These are phyloP conservation scores for Mormyrus iriodes DNA, from an alignment of 2,113 vertebrate genomes.

Conservation along the genomic window DNA sequence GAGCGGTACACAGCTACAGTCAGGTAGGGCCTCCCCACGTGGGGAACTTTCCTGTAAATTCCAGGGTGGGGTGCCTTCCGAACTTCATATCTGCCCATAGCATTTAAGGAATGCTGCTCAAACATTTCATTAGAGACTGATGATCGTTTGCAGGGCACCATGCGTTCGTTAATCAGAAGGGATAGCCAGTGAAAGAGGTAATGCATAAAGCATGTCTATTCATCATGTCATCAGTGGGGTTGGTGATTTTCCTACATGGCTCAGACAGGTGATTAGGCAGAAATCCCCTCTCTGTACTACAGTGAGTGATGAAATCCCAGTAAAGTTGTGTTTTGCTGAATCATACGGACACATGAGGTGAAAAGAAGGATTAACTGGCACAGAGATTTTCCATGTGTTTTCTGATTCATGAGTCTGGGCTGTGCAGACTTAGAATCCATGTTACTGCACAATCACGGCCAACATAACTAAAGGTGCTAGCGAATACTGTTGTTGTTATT, in stretches of 20 bases:
- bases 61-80: background rate
- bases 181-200: background rate
- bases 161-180: background rate
- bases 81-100: background rate
- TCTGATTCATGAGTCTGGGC: no score
- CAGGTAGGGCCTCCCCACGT: conserved; percentile 70
- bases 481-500: background rate
- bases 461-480: no score
- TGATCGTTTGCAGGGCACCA: background rate
- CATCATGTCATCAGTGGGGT: background rate
- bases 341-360: background rate
- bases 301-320: background rate
- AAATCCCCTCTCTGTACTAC: background rate
- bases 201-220: background rate
- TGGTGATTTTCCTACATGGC: background rate
- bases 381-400: background rate
- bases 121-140: background rate
- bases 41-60: background rate
- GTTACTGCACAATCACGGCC: background rate
- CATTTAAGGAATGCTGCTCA: background rate
- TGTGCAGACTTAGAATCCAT: background rate
- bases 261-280: background rate
- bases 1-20: conserved; percentile 87
- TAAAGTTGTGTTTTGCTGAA: background rate
- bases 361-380: background rate